Base-by-base conservation (phyloP, 2,888 invertebrate species). In the Spisula subtruncata region DNA sequence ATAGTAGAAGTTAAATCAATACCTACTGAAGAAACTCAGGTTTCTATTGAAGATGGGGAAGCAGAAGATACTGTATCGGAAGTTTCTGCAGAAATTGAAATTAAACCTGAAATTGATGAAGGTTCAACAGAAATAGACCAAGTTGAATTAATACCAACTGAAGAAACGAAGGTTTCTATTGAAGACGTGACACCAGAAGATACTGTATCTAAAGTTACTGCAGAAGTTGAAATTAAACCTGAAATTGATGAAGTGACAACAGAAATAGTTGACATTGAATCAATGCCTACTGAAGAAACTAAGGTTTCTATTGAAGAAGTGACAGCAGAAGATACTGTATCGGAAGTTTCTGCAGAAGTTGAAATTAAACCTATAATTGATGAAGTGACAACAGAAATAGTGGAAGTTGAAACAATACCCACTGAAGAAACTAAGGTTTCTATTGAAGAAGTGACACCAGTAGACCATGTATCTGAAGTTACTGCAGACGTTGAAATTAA, bases 211-310 rank as follows among this genome's bases (percentile, higher is more conserved):
- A 82, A 90, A 79, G 86, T 87, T 2, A n/a, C 18, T 8, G n/a
- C 32, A 75, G 82, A 71, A 29, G 85, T 60, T 29, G 85, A 86
- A 81, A 20, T 84, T 16, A 86, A 51, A 35, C 81, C 85, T 8
- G 81, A 46, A 25, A 75, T 85, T 29, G 83, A 90, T 48, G 87
- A 89, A 86, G 48, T 85, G 0, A 66, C 75, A 46, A 35, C 83
- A 56, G 89, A 88, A 83, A 81, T 46, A 2, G 89, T 83, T 29
- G 88, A 86, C 41, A 54, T 89, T 79, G 88, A 85, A 54, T 83
- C 87, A 18, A 85, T 88, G 81, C 85, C 54, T 14, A 71, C 54
- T 54, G 84, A 86, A 85, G 54, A 18, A 48, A 51, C 84, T 35
- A 66, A 89, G 75, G 81, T 81, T 48, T 51, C 51, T 0, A 25